These are phyloP conservation scores for Agrilus mali DNA, from an alignment of 2,888 invertebrate genomes.

Conservation along the genomic window DNA sequence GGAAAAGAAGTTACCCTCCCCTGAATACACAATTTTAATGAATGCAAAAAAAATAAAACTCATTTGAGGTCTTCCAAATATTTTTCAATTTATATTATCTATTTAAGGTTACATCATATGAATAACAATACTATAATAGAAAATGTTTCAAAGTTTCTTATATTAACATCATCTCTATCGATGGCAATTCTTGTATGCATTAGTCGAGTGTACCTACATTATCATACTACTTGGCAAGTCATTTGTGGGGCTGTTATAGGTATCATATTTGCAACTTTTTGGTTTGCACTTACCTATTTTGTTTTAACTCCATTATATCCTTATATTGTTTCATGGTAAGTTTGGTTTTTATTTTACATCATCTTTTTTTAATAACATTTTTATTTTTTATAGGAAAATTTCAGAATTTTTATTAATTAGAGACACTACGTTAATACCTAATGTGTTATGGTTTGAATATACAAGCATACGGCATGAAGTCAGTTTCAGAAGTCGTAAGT, in stretches of 20 bases:
- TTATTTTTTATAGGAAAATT: slow-evolving; percentile 49
- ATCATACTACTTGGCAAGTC: slow-evolving; percentile 75
- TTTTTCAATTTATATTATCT: background rate
- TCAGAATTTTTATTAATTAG: slow-evolving; percentile 76
- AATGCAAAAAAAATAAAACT: too few species aligned
- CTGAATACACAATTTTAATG: too few species aligned
- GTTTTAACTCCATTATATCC: slow-evolving; percentile 78
- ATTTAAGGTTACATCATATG: slow-evolving; percentile 66
- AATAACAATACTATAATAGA: slow-evolving; percentile 68
- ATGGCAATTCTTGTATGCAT: slow-evolving; percentile 50
- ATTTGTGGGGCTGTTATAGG: slow-evolving; percentile 67
- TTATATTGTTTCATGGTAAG: slow-evolving; percentile 73
- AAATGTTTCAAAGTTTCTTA: slow-evolving; percentile 56
- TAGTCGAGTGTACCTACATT: slow-evolving; percentile 72
- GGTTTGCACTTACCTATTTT: slow-evolving; percentile 72
- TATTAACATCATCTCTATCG: slow-evolving; percentile 46
- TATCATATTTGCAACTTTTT: slow-evolving; percentile 56
- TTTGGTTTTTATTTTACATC: slow-evolving; percentile 16
- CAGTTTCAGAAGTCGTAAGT: slow-evolving; percentile 63
- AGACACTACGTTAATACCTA: slow-evolving; percentile 83
- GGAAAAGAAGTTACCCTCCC: too few species aligned
- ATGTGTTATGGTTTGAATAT: slow-evolving; percentile 89
- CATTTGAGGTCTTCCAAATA: too few species aligned
- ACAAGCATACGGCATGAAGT: slow-evolving; percentile 76
- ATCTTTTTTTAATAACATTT: background rate